Evolutionary conservation across 2,797 vertebrate species (phyloP).

Genomic region (Myripristis murdjan): DNA sequence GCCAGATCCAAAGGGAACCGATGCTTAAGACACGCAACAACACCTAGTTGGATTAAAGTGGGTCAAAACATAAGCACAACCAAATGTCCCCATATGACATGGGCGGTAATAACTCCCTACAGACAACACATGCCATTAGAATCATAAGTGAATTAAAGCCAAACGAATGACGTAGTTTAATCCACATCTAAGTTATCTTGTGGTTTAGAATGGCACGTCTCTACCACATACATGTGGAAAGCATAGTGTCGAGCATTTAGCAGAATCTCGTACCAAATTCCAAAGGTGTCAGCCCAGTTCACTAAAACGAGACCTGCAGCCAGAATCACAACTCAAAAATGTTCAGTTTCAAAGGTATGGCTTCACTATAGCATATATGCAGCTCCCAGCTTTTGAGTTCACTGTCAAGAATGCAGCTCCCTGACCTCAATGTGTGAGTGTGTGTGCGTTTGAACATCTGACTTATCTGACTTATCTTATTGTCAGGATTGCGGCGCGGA

Average conservation of each 20-base stretch:
- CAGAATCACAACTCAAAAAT: conserved; percentile 1
- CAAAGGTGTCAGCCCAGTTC: neutral
- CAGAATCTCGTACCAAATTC: neutral
- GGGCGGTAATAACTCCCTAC: neutral
- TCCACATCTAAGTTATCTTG: neutral
- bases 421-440: conserved; percentile 52
- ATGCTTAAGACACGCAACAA: conserved; percentile 52
- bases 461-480: conserved; percentile 45
- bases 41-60: conserved; percentile 54
- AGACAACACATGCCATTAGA: neutral
- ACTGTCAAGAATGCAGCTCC: conserved; percentile 5
- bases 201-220: neutral
- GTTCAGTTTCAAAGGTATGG: neutral
- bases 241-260: neutral
- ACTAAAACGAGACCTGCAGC: neutral
- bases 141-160: no score
- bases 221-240: neutral
- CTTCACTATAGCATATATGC: conserved; percentile 4
- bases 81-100: conserved; percentile 42
- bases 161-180: neutral
- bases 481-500: conserved; percentile 13
- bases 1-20: conserved; percentile 36
- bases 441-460: conserved; percentile 4
- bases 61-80: conserved; percentile 56
- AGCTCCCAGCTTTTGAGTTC: neutral